Evolutionary conservation across 2,888 invertebrate species (phyloP).

Genomic region (Cheilosia vernalis): DNA sequence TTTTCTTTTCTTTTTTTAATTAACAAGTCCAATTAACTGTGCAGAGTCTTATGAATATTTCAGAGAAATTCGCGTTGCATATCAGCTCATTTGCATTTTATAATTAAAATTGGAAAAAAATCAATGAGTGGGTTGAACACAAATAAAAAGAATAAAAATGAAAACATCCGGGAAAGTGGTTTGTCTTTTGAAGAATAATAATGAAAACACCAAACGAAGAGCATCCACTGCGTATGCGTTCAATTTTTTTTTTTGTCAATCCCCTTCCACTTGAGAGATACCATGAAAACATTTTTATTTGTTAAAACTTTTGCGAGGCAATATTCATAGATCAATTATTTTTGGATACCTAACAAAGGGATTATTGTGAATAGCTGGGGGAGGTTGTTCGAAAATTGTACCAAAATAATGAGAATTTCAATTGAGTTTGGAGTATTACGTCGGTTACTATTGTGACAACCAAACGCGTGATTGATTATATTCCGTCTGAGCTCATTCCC

Average conservation of each 20-base stretch:
- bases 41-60: background rate
- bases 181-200: background rate
- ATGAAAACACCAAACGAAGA: background rate
- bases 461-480: background rate
- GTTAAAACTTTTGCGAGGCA: slow-evolving; percentile 12
- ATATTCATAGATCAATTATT: slow-evolving; percentile 37
- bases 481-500: background rate
- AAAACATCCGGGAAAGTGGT: background rate
- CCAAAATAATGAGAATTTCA: background rate
- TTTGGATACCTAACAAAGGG: slow-evolving; percentile 10
- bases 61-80: background rate
- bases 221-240: slow-evolving; percentile 26
- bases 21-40: background rate
- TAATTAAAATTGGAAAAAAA: slow-evolving; percentile 60
- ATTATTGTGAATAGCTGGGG: background rate
- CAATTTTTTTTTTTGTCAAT: slow-evolving; percentile 1
- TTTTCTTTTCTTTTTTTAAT: background rate
- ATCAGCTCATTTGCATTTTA: slow-evolving; percentile 63
- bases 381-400: background rate
- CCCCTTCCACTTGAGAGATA: background rate
- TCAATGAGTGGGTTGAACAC: slow-evolving; percentile 9
- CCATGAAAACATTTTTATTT: background rate
- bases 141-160: background rate
- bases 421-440: background rate
- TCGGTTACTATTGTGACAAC: background rate